Evolutionary conservation across 2,113 vertebrate species (phyloP).

Genomic region (Clarias macrocephalus): DNA sequence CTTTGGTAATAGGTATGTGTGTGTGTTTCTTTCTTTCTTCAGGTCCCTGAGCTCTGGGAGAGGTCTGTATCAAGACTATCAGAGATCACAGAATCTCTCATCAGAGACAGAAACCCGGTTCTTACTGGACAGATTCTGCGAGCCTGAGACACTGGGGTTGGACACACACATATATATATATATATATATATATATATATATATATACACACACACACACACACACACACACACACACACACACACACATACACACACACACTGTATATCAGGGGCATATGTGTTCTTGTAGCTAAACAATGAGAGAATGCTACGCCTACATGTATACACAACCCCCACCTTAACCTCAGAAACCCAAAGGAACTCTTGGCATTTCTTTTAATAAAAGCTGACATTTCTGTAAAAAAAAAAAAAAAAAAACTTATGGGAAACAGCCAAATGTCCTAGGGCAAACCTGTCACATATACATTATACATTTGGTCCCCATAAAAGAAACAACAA

Average conservation of each 20-base stretch:
- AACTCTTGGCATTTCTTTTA: not conserved
- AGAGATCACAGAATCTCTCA: conserved; percentile 63
- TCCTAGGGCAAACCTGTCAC: not conserved
- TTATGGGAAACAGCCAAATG: not conserved
- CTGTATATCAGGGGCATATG: not conserved
- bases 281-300: not conserved
- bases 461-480: not conserved
- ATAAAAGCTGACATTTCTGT: not conserved
- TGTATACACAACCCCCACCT: not conserved
- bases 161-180: not conserved
- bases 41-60: conserved; percentile 65
- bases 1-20: conserved; percentile 18
- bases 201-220: not conserved
- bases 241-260: not conserved
- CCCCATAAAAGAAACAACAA: not conserved
- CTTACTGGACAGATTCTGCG: conserved; percentile 73
- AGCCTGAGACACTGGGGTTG: conserved; percentile 58
- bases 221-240: not conserved
- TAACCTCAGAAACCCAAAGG: not conserved
- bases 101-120: conserved; percentile 67
- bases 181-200: no score
- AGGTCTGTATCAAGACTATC: conserved; percentile 59
- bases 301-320: not conserved
- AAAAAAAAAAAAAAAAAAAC: not conserved
- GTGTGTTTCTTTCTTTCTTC: conserved; percentile 23